These are phyloP conservation scores for Nannobrachium achirus DNA, from an alignment of 2,113 vertebrate species.

Conservation along the genomic window DNA sequence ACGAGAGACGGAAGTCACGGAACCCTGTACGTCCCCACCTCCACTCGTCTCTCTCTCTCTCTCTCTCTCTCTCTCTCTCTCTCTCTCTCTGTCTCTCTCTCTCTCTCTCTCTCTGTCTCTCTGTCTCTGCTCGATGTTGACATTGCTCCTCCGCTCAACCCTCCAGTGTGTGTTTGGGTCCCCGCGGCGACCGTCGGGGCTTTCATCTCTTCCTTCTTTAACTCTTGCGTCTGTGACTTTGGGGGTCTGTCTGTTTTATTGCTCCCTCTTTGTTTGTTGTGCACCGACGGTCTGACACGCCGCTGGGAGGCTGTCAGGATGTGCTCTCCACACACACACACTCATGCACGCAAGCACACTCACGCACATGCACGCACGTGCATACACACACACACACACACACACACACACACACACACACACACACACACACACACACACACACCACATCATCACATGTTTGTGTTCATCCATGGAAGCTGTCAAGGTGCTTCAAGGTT, in stretches of 20 bases:
- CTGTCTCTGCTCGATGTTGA: constrained; percentile 53
- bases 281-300: constrained; percentile 45
- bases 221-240: constrained; percentile 66
- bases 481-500: constrained; percentile 29
- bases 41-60: neutral
- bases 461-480: constrained; percentile 35
- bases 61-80: constrained; percentile 23
- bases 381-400: no score
- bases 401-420: no score
- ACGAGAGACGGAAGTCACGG: constrained; percentile 58
- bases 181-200: constrained; percentile 50
- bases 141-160: constrained; percentile 58
- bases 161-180: constrained; percentile 53
- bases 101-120: neutral
- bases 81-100: neutral
- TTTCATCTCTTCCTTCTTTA: constrained; percentile 65
- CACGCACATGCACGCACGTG: no score
- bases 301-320: constrained; percentile 55
- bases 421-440: no score
- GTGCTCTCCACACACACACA: constrained; percentile 13
- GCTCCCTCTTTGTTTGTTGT: constrained; percentile 52
- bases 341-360: neutral
- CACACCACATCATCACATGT: neutral
- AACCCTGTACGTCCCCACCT: constrained; percentile 17
- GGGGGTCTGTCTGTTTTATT: constrained; percentile 65